These are phyloP conservation scores for Mycalesis mineus DNA, from an alignment of 2,888 invertebrate species.

Conservation along the genomic window DNA sequence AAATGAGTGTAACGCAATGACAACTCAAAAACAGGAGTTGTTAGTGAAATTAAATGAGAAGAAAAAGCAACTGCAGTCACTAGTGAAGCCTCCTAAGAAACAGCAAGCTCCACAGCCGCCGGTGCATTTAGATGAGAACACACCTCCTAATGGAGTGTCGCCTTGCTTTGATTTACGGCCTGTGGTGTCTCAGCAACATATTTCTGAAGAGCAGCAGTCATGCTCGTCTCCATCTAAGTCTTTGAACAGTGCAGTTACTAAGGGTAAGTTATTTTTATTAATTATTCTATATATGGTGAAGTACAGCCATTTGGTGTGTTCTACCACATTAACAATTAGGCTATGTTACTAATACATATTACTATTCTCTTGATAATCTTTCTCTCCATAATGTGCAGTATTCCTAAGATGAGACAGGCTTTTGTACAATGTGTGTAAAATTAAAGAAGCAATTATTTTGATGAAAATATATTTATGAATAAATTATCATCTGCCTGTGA, in stretches of 20 bases:
- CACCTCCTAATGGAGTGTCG: constrained; percentile 69
- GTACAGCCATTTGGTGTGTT: too few relatives aligned
- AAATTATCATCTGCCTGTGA: too few relatives aligned
- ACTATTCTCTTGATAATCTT: too few relatives aligned
- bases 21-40: constrained; percentile 80
- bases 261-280: too few relatives aligned
- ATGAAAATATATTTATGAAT: too few relatives aligned
- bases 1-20: constrained; percentile 59
- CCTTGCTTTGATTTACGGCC: constrained; percentile 69
- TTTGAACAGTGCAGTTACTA: constrained; percentile 39
- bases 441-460: not conserved
- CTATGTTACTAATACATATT: too few relatives aligned
- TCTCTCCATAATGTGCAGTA: too few relatives aligned
- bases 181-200: constrained; percentile 68
- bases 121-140: constrained; percentile 60
- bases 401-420: too few relatives aligned
- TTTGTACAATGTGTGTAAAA: too few relatives aligned
- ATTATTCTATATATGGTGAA: too few relatives aligned
- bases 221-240: constrained; percentile 53
- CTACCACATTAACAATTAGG: too few relatives aligned
- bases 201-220: constrained; percentile 58
- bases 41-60: constrained; percentile 81
- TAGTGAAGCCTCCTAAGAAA: constrained; percentile 59
- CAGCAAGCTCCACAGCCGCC: constrained; percentile 67
- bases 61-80: constrained; percentile 77